Conservation (phyloP, 1,140 invertebrate genomes). For the Trichonephila clavata region DNA sequence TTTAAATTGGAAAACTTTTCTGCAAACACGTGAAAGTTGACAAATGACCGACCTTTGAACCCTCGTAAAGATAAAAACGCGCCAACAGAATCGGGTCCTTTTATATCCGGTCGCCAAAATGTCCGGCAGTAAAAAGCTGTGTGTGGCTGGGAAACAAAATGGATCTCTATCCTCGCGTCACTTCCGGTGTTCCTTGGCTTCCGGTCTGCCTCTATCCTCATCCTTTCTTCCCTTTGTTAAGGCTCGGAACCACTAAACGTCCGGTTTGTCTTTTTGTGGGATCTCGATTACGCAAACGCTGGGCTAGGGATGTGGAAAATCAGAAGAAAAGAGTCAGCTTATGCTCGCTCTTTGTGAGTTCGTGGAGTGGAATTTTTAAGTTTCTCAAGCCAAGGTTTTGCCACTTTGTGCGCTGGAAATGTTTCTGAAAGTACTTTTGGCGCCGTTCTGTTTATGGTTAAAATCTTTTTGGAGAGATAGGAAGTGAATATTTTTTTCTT, state of each 20-base stretch:
- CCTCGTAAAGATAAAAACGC: conserved; percentile 46
- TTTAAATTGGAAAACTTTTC: conserved; percentile 30
- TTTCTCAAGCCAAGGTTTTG: too few relatives aligned
- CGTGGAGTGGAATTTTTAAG: conserved; percentile 5
- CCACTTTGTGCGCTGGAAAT: too few relatives aligned
- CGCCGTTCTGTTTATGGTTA: background rate
- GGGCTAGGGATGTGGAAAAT: background rate
- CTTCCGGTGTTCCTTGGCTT: conserved; percentile 46
- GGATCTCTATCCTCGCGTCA: conserved; percentile 22
- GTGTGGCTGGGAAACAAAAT: conserved; percentile 6
- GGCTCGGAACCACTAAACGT: background rate
- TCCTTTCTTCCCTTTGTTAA: conserved; percentile 10
- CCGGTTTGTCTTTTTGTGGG: conserved; percentile 27
- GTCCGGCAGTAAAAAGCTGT: conserved; percentile 47
- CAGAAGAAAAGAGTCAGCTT: background rate
- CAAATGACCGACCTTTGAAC: conserved; percentile 23
- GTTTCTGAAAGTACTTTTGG: background rate
- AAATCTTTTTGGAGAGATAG: background rate
- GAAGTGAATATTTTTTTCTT: too few relatives aligned
- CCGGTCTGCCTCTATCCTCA: background rate
- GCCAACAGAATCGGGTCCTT: background rate
- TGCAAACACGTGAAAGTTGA: background rate
- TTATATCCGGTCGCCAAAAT: conserved; percentile 37
- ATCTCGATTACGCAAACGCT: background rate
- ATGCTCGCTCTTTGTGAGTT: background rate